These are phyloP conservation scores for Ectemnius cavifrons DNA, from an alignment of 2,888 invertebrate species.

Conservation along the genomic window DNA sequence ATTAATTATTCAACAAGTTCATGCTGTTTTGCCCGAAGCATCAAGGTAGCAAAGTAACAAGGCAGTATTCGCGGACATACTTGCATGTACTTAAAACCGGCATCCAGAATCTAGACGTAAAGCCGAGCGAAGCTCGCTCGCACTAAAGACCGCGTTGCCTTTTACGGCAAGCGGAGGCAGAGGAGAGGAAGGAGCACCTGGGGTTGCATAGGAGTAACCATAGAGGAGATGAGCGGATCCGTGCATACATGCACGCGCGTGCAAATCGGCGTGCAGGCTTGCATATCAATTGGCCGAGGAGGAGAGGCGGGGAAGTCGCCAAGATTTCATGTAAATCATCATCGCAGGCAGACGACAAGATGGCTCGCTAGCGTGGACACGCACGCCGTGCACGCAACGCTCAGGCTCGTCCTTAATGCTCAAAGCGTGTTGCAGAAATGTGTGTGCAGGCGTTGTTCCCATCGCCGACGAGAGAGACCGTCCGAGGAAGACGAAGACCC, in stretches of 20 bases:
- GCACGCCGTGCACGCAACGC: slow-evolving; percentile 45
- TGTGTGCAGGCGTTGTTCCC: background rate
- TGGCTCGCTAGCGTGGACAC: slow-evolving; percentile 35
- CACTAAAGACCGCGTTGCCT: slow-evolving; percentile 29
- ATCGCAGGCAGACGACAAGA: slow-evolving; percentile 62
- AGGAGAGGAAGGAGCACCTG: slow-evolving; percentile 21
- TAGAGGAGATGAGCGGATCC: background rate
- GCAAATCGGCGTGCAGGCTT: slow-evolving; percentile 35
- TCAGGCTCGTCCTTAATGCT: slow-evolving; percentile 35
- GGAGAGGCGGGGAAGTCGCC: slow-evolving; percentile 59
- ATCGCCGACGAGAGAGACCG: background rate
- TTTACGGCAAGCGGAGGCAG: slow-evolving; percentile 16
- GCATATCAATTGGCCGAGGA: slow-evolving; percentile 43
- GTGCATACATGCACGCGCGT: slow-evolving; percentile 5
- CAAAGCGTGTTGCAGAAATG: slow-evolving; percentile 47
- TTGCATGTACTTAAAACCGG: too few species aligned
- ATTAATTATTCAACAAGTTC: too few species aligned
- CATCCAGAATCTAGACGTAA: too few species aligned
- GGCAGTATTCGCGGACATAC: too few species aligned
- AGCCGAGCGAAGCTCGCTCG: slow-evolving; percentile 13
- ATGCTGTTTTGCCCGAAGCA: too few species aligned
- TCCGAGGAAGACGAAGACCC: slow-evolving; percentile 6
- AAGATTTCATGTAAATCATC: slow-evolving; percentile 73
- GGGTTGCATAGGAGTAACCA: slow-evolving; percentile 13
- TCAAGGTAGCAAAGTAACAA: too few species aligned